phyloP scores from a whole-genome alignment of 30 jellyfish, hydroid and myxozoan genomes.

The Aurelia aurita region DNA sequence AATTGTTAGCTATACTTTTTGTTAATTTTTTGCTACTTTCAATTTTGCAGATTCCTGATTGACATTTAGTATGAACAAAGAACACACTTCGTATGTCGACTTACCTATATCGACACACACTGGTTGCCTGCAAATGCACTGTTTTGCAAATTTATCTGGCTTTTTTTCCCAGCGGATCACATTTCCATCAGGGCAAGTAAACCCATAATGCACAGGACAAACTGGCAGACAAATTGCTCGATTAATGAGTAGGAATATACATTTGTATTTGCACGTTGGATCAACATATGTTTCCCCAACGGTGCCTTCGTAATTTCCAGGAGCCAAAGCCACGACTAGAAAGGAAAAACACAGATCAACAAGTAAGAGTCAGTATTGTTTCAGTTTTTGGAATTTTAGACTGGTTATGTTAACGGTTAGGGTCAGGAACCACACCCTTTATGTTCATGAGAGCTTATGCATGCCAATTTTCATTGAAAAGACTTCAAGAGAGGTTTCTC shows the following conservation, averaged over 20 bases:
- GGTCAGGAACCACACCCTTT: too few relatives aligned
- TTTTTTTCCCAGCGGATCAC: slow-evolving; percentile 49
- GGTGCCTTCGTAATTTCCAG: slow-evolving; percentile 58
- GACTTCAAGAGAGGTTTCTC: too few relatives aligned
- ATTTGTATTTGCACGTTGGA: slow-evolving; percentile 71
- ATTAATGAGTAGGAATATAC: slow-evolving; percentile 53
- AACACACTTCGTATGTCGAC: neutral
- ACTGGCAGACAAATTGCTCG: slow-evolving; percentile 72
- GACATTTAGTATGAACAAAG: too few relatives aligned
- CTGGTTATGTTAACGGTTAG: too few relatives aligned
- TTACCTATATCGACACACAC: slow-evolving; percentile 48
- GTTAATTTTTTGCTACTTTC: too few relatives aligned
- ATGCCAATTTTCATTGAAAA: too few relatives aligned
- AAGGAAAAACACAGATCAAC: too few relatives aligned
- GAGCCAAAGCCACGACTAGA: slow-evolving; percentile 7
- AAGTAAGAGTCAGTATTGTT: too few relatives aligned
- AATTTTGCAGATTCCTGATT: too few relatives aligned
- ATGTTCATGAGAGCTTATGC: too few relatives aligned
- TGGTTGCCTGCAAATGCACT: slow-evolving; percentile 57
- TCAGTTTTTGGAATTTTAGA: too few relatives aligned
- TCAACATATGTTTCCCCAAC: slow-evolving; percentile 57
- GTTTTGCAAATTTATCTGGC: slow-evolving; percentile 61
- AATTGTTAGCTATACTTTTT: too few relatives aligned
- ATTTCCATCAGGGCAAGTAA: slow-evolving; percentile 69
- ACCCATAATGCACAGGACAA: slow-evolving; percentile 73